A percentile compares a stretch with the other conserved stretches of the same genome.
phyloP scores from a whole-genome alignment of 2,113 vertebrate genomes.

The Proteles cristata region DNA sequence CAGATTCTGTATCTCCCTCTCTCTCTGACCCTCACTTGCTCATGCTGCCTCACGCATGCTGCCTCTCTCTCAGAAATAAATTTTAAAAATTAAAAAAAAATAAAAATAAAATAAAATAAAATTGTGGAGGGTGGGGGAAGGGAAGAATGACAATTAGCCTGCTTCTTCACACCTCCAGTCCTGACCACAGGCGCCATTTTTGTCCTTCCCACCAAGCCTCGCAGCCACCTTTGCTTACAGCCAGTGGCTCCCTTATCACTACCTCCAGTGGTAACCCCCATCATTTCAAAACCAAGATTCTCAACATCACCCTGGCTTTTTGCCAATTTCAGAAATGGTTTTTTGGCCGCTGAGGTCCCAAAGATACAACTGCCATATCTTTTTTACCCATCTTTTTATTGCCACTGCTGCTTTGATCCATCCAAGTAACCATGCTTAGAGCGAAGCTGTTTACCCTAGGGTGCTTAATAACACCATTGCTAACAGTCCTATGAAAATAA shows the following conservation, averaged over 20 bases:
- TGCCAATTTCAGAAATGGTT: neutral
- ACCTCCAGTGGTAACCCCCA: too few relatives aligned
- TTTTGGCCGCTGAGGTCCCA: neutral
- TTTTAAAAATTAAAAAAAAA: too few relatives aligned
- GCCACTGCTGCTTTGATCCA: neutral
- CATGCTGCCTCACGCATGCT: too few relatives aligned
- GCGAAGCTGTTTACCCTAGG: neutral
- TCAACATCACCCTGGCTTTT: neutral
- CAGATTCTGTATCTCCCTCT: too few relatives aligned
- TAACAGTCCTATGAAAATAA: neutral
- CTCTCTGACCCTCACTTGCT: too few relatives aligned
- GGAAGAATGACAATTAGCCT: neutral
- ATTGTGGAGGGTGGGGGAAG: rapidly evolving
- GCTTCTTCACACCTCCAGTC: neutral
- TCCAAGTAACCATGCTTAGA: neutral
- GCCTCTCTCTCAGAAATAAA: too few relatives aligned
- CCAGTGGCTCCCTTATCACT: neutral
- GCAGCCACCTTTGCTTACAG: neutral
- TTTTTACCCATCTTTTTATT: neutral
- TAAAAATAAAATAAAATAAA: too few relatives aligned
- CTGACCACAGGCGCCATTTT: neutral
- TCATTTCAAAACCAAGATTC: neutral
- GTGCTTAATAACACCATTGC: neutral
- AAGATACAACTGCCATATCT: neutral
- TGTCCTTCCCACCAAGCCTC: neutral